Evolutionary conservation across 2,113 vertebrate genomes (phyloP).

Genomic region (Notarius quadriscutis): DNA sequence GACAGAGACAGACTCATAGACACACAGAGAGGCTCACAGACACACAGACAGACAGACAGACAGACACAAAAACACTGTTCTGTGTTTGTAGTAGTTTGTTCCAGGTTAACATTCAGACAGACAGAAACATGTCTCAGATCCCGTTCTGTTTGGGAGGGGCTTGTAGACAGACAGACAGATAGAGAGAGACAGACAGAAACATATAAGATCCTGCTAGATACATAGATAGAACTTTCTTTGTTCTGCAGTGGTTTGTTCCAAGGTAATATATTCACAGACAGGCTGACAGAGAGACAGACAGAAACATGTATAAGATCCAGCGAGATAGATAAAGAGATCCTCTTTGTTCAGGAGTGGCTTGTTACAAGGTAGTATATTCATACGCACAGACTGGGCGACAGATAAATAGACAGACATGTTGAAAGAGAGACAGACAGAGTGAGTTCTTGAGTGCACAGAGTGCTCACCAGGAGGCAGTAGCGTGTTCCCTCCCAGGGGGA

Average conservation of each 20-base stretch:
- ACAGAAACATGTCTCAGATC: background rate
- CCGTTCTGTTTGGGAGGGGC: background rate
- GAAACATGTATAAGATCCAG: background rate
- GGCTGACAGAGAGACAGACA: background rate
- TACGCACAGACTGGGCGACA: background rate
- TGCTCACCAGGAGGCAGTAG: constrained; percentile 56
- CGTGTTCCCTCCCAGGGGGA: constrained; percentile 72
- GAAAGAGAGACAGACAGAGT: background rate
- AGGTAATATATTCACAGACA: too few species aligned
- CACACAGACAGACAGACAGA: too few species aligned
- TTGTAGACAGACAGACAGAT: too few species aligned
- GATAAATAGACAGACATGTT: background rate
- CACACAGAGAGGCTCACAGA: background rate
- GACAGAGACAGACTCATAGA: too few species aligned
- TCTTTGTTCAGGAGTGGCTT: background rate
- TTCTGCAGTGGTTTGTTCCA: background rate
- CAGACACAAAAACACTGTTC: background rate
- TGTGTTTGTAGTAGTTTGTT: background rate
- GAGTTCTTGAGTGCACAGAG: background rate
- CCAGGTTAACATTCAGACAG: background rate
- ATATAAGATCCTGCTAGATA: too few species aligned
- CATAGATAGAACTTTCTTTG: background rate
- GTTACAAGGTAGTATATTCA: background rate
- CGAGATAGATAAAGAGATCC: too few species aligned
- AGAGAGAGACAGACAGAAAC: too few species aligned